Evolutionary conservation across 2,888 invertebrate species (phyloP), one percentile per base, ranked within the genome.

Genomic region (Candidula unifasciata): DNA sequence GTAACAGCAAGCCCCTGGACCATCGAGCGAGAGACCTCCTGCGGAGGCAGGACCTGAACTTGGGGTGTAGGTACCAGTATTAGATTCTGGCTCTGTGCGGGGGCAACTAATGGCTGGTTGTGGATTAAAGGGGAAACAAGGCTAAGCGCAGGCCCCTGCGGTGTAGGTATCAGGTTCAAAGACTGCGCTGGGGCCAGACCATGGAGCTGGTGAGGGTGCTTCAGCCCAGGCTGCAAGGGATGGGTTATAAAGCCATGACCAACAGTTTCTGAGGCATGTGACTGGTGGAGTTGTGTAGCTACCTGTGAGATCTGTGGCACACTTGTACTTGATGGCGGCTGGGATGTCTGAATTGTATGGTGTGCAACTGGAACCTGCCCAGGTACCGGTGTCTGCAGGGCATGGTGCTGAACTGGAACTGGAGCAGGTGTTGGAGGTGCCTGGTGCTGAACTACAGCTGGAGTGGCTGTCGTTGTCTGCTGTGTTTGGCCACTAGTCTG

Each of bases 51-150:
- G n/a, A 79, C 44, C 37, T 84, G 84, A 30, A 79, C 73, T 73
- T 79, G 83, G 57, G 77, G 77, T 57, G 83, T 35, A 30, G 66
- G 77, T 2, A 74, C 80, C 33, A 79, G 24, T 71, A 60, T 66
- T 66, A 76, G 35, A 82, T 64, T 79, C n/a, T 71, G 73, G 64
- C 44, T 71, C 44, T 79, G 84, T 18, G 33, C 13, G 8, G 80
- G 52, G n/a, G 79, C 52, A 71, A 66, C 54, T 71, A 79, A 80
- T 44, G 79, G 68, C 33, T 84, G 79, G 35, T 27, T 60, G 60
- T 79, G 44, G 37, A 52, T 30, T 57, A 33, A 57, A n/a, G 84
- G 84, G n/a, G 84, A 84, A 10, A 84, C 73, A 35, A 84, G 52
- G 33, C 37, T 78, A 27, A 27, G 57, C 13, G 77, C 73, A 82